Conservation (phyloP, 2,888 invertebrate genomes). For the Pasiphila rectangulata region DNA sequence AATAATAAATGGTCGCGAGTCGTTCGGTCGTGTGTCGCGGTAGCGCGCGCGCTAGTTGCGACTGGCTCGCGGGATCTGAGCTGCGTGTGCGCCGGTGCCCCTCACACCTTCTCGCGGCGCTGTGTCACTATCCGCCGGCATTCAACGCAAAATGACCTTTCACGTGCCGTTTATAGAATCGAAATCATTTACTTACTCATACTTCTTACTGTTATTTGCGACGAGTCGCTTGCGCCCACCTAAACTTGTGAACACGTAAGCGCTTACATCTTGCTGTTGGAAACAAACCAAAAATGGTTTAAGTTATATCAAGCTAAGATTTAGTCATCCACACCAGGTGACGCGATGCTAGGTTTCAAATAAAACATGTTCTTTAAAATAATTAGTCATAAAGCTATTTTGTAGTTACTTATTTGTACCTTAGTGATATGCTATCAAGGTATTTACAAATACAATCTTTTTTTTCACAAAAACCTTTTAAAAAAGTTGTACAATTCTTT, state of each 20-base stretch:
- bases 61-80: conserved; percentile 72
- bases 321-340: conserved; percentile 42
- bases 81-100: conserved; percentile 43
- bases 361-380: no score
- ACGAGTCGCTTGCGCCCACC: conserved; percentile 52
- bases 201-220: conserved; percentile 3
- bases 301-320: conserved; percentile 47
- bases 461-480: no score
- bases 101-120: conserved; percentile 27
- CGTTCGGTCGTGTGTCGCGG: conserved; percentile 72
- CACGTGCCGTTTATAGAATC: not conserved
- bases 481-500: no score
- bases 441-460: no score
- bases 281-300: conserved; percentile 76
- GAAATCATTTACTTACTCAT: not conserved
- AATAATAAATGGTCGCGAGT: conserved; percentile 63
- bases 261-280: conserved; percentile 69
- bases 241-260: conserved; percentile 75
- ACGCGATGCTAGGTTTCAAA: no score
- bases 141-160: conserved; percentile 14
- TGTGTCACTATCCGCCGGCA: conserved; percentile 24
- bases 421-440: no score
- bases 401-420: no score
- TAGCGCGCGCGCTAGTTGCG: conserved; percentile 72
- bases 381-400: no score